Percentiles rank a stretch among this genome's conserved stretches.
Evolutionary conservation across 1,140 invertebrate species (phyloP).

Genomic region (Tetragonula clypearis): DNA sequence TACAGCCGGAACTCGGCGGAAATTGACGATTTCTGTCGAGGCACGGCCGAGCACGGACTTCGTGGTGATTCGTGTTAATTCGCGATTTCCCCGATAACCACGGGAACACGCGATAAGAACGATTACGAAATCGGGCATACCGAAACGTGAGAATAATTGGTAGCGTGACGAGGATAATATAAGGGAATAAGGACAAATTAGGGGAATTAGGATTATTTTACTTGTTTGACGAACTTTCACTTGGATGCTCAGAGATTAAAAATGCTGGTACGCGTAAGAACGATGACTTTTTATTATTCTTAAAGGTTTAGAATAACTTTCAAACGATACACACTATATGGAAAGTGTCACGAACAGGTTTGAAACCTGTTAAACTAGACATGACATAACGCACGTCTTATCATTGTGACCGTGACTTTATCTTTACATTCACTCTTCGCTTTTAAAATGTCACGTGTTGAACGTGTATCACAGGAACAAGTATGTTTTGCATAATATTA

Average conservation of each 20-base stretch:
- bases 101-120: slow-evolving; percentile 29
- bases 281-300: slow-evolving; percentile 5
- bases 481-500: not conserved
- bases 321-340: not conserved
- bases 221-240: not conserved
- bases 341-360: not conserved
- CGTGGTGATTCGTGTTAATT: slow-evolving; percentile 7
- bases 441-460: not conserved
- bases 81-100: slow-evolving; percentile 34
- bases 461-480: not conserved
- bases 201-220: not conserved
- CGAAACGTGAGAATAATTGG: slow-evolving; percentile 13
- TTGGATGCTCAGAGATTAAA: not conserved
- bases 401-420: not conserved
- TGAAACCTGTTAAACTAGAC: not conserved
- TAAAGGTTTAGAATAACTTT: too few species aligned
- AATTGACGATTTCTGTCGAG: slow-evolving; percentile 47
- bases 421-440: slow-evolving; percentile 21
- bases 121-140: slow-evolving; percentile 7
- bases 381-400: not conserved
- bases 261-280: not conserved
- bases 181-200: not conserved
- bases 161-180: not conserved
- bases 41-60: not conserved
- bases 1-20: slow-evolving; percentile 18